These are phyloP conservation scores for Penaeus vannamei DNA, from an alignment of 1,140 invertebrate genomes.

Conservation along the genomic window DNA sequence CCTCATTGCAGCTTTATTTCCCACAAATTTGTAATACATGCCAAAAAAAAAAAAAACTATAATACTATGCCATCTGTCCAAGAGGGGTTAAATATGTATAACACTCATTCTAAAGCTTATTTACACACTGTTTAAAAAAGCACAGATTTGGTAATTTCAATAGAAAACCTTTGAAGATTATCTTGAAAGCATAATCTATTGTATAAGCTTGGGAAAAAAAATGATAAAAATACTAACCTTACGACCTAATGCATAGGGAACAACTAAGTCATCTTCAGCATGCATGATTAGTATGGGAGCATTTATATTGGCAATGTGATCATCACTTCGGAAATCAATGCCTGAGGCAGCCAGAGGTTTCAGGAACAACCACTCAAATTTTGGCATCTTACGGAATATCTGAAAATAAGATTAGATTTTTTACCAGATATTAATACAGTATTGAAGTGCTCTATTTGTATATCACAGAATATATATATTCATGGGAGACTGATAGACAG, in stretches of 20 bases:
- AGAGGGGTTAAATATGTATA: no score
- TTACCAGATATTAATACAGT: not conserved
- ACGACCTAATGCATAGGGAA: slow-evolving; percentile 83
- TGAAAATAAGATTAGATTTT: slow-evolving; percentile 43
- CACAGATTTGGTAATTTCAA: no score
- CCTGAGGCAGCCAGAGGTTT: slow-evolving; percentile 79
- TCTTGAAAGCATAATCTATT: not conserved
- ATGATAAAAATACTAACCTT: slow-evolving; percentile 74
- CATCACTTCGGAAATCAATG: slow-evolving; percentile 81
- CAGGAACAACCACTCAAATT: slow-evolving; percentile 82
- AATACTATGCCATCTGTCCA: no score
- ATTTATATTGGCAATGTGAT: slow-evolving; percentile 79
- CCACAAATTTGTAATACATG: no score
- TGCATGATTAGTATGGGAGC: slow-evolving; percentile 89
- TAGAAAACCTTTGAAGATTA: no score
- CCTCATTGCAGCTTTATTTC: no score
- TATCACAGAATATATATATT: not conserved
- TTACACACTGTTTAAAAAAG: no score
- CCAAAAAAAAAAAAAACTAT: no score
- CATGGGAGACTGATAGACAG: no score
- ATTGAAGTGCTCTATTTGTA: not conserved
- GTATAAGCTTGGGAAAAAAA: not conserved
- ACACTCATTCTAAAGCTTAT: no score
- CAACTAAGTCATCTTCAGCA: slow-evolving; percentile 88
- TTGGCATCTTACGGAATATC: slow-evolving; percentile 77